Evolutionary conservation across 2,888 invertebrate genomes (phyloP), one percentile per base, ranked within the genome.

Genomic region (Patella depressa): DNA sequence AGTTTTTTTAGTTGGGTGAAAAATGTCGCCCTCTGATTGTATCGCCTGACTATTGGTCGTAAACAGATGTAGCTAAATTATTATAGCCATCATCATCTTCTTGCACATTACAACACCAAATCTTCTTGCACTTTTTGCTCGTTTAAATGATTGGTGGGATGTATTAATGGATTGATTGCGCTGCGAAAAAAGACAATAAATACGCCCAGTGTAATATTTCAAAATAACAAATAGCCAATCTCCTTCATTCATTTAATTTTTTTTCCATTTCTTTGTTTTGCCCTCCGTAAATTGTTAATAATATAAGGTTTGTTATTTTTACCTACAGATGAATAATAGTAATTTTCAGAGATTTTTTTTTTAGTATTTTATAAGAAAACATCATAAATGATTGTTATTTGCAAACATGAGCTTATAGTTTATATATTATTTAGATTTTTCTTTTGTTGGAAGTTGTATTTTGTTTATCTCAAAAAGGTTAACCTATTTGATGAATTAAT

Each of bases 81-180:
- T 65, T 24, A 65, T 65, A 65, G 65, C 65, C 24, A 65, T 65
- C 65, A 65, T 24, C 65, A 65, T 65, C 19, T 65, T 24, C 24
- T 65, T 65, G 19, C 24, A 24, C 65, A 65, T 65, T 19, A 65
- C 65, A 65, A 65, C 65, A 19, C 24, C 24, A 19, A 12, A 65
- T 65, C 24, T 65, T 65, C 19, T 65, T n/a, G 15, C 15, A 11
- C 14, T 65, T 65, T 65, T 65, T 65, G 14, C 19, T 11, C 65
- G 19, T 65, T 65, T 24, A 65, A 65, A 65, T 65, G 65, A 65
- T 65, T 65, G 65, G 65, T 65, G 19, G 65, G 65, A 65, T 65
- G 65, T 24, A 65, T 65, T 65, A 65, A 24, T 9, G 65, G 65
- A 65, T 65, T 65, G 65, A 65, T 65, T 65, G 65, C 14, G 17